Base-by-base conservation (phyloP, 2,888 invertebrate genomes). In the Enchytraeus crypticus region DNA sequence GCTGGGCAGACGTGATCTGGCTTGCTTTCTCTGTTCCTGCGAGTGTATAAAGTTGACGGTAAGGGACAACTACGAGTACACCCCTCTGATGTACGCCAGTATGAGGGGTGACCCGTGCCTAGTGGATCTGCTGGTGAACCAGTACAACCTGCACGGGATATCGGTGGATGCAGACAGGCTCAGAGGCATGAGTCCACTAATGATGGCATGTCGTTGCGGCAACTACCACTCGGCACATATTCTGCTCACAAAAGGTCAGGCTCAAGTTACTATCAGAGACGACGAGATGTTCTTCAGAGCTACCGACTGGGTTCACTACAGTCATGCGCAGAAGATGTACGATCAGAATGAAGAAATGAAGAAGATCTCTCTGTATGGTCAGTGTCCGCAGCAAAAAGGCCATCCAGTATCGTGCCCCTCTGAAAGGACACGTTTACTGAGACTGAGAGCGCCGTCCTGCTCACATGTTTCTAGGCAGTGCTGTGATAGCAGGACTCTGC, bases 171-270 rank as follows among this genome's bases (percentile, higher is more conserved):
- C 32, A 5, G 34, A 23, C 32, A 27, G 34, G 23, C 33, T 27
- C 5, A 26, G 26, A 18, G 54, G 54, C 29, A n/a, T 32, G 1
- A 54, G 33, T n/a, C 11, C 54, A 38, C 26, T 54, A 5, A 34
- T 54, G 34, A 2, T 54, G n/a, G 54, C 54, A 14, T 54, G 54
- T 38, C 11, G 18, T 1, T 54, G 54, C 43, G 54, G 34, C 29
- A 54, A 54, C 23, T 54, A 54, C 54, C 33, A 18, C 23, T 54
- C 54, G 18, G 54, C 54, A 14, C 18, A 54, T 11, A 38, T 54
- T 27, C 54, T 54, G 5, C 38, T 54, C 2, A 54, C 54, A 14
- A 27, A 27, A 11, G 54, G 54, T 27, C 32, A 38, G 0, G 54
- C 54, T 5, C 33, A 21, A 18, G 34, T 27, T 32, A 34, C 32